Base-by-base conservation (phyloP, 2,888 invertebrate genomes). In the Cancer borealis region DNA sequence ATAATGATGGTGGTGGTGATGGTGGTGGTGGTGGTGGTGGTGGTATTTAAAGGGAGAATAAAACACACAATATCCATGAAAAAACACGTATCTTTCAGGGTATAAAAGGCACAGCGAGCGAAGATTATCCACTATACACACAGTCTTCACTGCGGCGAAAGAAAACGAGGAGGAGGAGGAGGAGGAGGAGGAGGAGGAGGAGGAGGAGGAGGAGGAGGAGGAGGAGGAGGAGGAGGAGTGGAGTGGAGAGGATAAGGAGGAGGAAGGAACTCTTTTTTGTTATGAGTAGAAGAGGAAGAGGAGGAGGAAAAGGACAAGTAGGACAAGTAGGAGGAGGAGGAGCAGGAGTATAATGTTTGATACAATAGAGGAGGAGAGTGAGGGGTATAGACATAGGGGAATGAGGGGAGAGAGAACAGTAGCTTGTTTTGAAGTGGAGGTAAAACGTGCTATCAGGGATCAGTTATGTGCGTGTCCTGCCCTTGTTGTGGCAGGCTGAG, bases 81-180 rank as follows among this genome's bases (percentile, higher is more conserved):
- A 79, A 79, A 26, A 79, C 79, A 79, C 79, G 79, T 79, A 79
- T 79, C 79, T 30, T 79, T 30, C 26, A 30, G 79, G 30, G 30
- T 79, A 30, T 79, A 79, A 79, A 66, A 79, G 79, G 79, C 79
- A 30, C 79, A 79, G 79, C 79, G 79, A 79, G 30, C 79, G 30
- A 79, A 79, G 79, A 79, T 79, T 79, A 79, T 79, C 26, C 79
- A 79, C 30, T 79, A 79, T 79, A 79, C 79, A 79, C 79, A 79
- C 79, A 79, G 30, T 12, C 79, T 14, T 79, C 79, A 79, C 79
- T 26, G 79, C 79, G 79, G 30, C 30, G 30, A 30, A 30, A 30
- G 30, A 12, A 21, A 30, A 30, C 30, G 30, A 30, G 30, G 30
- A 12, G 30, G 30, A 30, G 26, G 30, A 30, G 30, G 30, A 30